Percentiles rank a stretch among this genome's conserved stretches.
Evolutionary conservation across 2,888 invertebrate species (phyloP).

Genomic region (Notodonta dromedarius): DNA sequence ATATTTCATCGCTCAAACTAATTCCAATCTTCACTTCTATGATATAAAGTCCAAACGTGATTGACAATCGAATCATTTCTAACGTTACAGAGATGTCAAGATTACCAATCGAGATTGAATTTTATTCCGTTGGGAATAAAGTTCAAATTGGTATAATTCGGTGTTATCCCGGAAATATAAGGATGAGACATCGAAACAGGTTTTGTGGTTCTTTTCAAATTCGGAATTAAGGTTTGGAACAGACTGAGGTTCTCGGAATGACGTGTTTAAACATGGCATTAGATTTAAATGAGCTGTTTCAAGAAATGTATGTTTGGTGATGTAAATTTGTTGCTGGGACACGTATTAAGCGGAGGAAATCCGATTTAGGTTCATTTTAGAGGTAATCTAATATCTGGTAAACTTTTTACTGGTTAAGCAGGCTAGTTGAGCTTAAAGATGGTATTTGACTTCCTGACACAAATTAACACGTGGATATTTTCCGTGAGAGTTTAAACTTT

Average conservation of each 20-base stretch:
- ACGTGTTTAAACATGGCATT: conserved; percentile 6
- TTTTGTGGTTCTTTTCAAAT: conserved; percentile 40
- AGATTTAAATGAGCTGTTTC: conserved; percentile 1
- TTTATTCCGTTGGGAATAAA: background rate
- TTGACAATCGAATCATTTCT: conserved; percentile 11
- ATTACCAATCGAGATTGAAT: conserved; percentile 17
- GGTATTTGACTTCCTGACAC: background rate
- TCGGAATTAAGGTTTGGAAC: conserved; percentile 48
- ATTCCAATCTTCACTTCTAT: background rate
- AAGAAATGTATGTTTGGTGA: conserved; percentile 2
- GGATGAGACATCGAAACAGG: conserved; percentile 44
- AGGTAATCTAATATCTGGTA: background rate
- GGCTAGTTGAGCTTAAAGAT: background rate
- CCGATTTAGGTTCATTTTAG: background rate
- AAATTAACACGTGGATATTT: background rate
- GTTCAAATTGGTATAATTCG: conserved; percentile 17
- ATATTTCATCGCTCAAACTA: background rate
- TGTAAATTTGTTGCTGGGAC: background rate
- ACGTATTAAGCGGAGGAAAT: background rate
- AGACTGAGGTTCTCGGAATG: conserved; percentile 25
- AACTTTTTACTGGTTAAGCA: background rate
- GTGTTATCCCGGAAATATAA: conserved; percentile 48
- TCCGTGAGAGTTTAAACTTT: background rate
- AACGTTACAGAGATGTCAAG: background rate
- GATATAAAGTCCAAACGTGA: background rate